A percentile compares a stretch with the other conserved stretches of the same genome.
Evolutionary conservation across 2,888 invertebrate species (phyloP).

Genomic region (Trissolcus japonicus): DNA sequence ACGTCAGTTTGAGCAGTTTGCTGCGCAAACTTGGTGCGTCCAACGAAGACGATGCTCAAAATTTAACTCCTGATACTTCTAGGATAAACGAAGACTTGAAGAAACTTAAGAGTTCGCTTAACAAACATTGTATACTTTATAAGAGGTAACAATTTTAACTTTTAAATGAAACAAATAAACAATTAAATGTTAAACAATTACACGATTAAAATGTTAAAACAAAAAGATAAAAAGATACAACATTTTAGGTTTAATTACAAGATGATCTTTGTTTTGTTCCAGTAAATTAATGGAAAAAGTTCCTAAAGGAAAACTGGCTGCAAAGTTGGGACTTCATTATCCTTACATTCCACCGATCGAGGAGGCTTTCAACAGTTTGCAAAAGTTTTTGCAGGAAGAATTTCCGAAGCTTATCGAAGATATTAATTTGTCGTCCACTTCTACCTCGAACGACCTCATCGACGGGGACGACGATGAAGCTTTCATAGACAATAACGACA

Average conservation of each 20-base stretch:
- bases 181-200: no score
- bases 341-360: conserved; percentile 72
- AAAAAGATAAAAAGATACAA: neutral
- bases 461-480: conserved; percentile 47
- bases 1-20: conserved; percentile 67
- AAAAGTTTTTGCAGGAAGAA: conserved; percentile 73
- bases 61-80: conserved; percentile 70
- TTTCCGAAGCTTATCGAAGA: conserved; percentile 72
- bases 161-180: neutral
- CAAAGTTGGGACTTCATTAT: conserved; percentile 69
- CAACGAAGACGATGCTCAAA: conserved; percentile 66
- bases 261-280: conserved; percentile 15
- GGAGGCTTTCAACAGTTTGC: conserved; percentile 72
- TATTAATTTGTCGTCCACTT: conserved; percentile 67
- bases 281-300: conserved; percentile 70
- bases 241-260: neutral
- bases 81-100: conserved; percentile 68
- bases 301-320: conserved; percentile 68
- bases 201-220: no score
- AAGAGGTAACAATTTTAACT: conserved; percentile 65
- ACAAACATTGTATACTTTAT: conserved; percentile 69
- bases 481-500: conserved; percentile 57
- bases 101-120: conserved; percentile 66
- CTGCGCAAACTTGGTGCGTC: conserved; percentile 64
- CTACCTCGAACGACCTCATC: conserved; percentile 49